These are phyloP conservation scores for Tupaia chinensis DNA, from an alignment of 2,113 vertebrate genomes.

Conservation along the genomic window DNA sequence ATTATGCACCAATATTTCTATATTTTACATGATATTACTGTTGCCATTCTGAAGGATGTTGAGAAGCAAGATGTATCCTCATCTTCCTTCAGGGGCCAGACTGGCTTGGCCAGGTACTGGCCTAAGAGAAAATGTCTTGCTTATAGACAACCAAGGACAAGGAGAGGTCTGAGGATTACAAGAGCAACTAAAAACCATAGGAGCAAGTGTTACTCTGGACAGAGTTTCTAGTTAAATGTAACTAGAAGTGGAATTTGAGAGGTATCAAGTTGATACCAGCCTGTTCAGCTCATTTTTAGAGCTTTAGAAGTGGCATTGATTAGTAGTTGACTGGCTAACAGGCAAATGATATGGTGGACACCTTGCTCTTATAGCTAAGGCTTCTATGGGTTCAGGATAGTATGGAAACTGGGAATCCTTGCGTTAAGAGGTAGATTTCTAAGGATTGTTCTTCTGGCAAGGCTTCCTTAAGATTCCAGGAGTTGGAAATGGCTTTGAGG, in stretches of 20 bases:
- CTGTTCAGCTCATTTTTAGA: neutral
- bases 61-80: neutral
- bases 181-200: neutral
- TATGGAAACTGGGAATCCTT: neutral
- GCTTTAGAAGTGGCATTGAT: neutral
- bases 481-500: neutral
- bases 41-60: neutral
- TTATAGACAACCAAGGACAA: neutral
- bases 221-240: no score
- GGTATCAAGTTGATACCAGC: neutral
- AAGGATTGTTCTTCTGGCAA: neutral
- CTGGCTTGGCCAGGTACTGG: neutral
- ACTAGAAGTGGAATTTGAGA: neutral
- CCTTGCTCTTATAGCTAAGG: neutral
- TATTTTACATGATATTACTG: neutral
- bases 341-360: neutral
- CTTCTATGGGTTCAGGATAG: neutral
- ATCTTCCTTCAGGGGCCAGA: neutral
- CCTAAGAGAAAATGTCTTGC: neutral
- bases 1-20: neutral
- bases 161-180: neutral
- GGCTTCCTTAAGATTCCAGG: neutral
- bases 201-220: neutral
- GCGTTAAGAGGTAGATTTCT: neutral
- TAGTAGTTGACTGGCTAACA: neutral